Evolutionary conservation across 2,113 vertebrate species (phyloP), one percentile per base, ranked within the genome.

Genomic region (Sturnus vulgaris): DNA sequence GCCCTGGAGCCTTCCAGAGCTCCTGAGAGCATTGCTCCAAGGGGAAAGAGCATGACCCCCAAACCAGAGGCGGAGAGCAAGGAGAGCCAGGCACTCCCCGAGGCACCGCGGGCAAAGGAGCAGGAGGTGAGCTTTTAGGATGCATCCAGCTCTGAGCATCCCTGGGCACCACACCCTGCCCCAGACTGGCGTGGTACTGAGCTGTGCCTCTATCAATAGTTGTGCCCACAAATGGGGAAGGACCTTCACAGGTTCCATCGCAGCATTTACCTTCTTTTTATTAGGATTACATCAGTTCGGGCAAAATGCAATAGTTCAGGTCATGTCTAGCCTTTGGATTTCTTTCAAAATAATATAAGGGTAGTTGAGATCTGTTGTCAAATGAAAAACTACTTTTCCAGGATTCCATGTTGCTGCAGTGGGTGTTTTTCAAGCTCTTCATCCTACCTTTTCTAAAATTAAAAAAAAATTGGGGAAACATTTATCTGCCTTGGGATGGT

Each of bases 101-200:
- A 99, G 95, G 95, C 69, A 4, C 98, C 98, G 6, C 99, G 98
- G 98, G 96, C 88, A 13, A 99, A 98, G 97, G 98, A 99, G 88
- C 98, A 98, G 56, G 99, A 99, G 98, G 99, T 99, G 97, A 99
- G 89, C 16, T 30, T 28, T 84, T 5, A 8, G 72, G n/a, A 15
- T 28, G 15, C 5, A 0, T 65, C 55, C 17, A 2, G 44, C 27
- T 76, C 66, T 0, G 1, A 55, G 69, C 42, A 22, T 27, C 49
- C 69, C 31, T 30, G 23, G 24, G 61, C 44, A 70, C 16, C 4
- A 0, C 46, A 35, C 24, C 71, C 31, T 14, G 4, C n/a, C 40
- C 22, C 3, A 69, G 35, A 56, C 60, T 61, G 60, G 59, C 1
- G 0, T 20, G 27, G 53, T 9, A 2, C 46, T 82, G 37, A 80